Base-by-base conservation (phyloP, 1,140 invertebrate species). In the Diachasmimorpha longicaudata region DNA sequence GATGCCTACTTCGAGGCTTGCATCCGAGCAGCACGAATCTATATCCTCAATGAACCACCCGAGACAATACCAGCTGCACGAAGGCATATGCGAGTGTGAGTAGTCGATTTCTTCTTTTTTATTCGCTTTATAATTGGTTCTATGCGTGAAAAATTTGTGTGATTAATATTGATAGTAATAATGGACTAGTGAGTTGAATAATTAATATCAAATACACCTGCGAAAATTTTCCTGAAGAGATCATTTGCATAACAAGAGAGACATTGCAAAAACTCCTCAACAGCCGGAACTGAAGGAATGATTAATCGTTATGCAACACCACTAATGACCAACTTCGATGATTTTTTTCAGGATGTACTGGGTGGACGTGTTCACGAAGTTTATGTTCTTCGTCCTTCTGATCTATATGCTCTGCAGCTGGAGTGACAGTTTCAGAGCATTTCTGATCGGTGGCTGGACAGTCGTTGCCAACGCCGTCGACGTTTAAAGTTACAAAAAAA, bases 31-130 rank as follows among this genome's bases (percentile, higher is more conserved):
- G 93, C 94, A 0, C 89, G 96, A 63, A 88, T 94, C 48, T 95
- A 93, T 79, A 93, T 97, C 72, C 86, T 97, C 0, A 95, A 96
- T 77, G 96, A 97, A 83, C 91, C 91, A n/a, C 94, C 95, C 46
- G 93, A 94, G 58, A 95, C 95, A 1, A 84, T 98, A 31, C 95
- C 96, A 13, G 93, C 94, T 11, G 95, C 95, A 16, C 91, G 92
- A 74, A 90, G 94, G 48, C 95, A 96, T 82, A 93, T 96, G 92
- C 92, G 90, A 90, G 84, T 95, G 94, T 95, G 89, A 92, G 91
- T 89, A 74, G 16, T 48, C 25, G 42, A 78, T 14, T 69, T 63
- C 58, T 6, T 58, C 68, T 44, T 37, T 78, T 48, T 55, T 5
- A 71, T 46, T 55, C 21, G 72, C 31, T 31, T 13, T 70, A 36